Conservation (phyloP, 1,140 invertebrate genomes). For the Penaeus indicus region DNA sequence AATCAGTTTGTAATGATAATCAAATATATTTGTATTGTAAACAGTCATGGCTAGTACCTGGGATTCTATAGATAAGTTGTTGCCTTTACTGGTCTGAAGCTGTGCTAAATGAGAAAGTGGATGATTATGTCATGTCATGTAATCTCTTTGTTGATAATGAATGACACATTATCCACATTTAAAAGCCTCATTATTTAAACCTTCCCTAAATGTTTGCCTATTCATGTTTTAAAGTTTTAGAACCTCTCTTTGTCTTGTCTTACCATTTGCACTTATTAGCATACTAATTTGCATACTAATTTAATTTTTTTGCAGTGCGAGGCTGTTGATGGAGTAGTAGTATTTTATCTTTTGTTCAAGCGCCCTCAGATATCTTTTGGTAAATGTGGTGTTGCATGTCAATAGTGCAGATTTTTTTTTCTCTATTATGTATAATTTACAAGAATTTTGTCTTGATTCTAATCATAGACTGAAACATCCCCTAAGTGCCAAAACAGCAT, state of each 20-base stretch:
- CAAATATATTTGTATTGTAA: slow-evolving; percentile 49
- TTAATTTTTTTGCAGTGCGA: slow-evolving; percentile 49
- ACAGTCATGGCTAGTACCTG: slow-evolving; percentile 16
- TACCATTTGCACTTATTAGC: slow-evolving; percentile 64
- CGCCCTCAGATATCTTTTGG: slow-evolving; percentile 42
- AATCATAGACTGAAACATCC: no score
- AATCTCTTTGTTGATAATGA: slow-evolving; percentile 42
- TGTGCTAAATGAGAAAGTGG: slow-evolving; percentile 39
- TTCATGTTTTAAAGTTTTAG: slow-evolving; percentile 57
- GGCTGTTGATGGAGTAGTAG: slow-evolving; percentile 57
- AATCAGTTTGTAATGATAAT: slow-evolving; percentile 39
- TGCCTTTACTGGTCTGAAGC: slow-evolving; percentile 28
- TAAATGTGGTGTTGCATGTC: slow-evolving; percentile 60
- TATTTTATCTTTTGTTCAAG: slow-evolving; percentile 47
- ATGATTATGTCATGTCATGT: no score
- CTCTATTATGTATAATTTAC: no score
- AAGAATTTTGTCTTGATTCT: no score
- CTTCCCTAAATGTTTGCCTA: slow-evolving; percentile 63
- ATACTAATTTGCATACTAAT: slow-evolving; percentile 56
- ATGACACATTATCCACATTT: slow-evolving; percentile 47
- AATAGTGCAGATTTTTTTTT: slow-evolving; percentile 49
- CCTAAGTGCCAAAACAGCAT: no score
- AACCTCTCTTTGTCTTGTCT: slow-evolving; percentile 62
- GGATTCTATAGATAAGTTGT: slow-evolving; percentile 35
- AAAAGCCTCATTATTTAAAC: slow-evolving; percentile 59